Conservation (phyloP, 2,888 invertebrate genomes). For the Drosophila anceps region DNA sequence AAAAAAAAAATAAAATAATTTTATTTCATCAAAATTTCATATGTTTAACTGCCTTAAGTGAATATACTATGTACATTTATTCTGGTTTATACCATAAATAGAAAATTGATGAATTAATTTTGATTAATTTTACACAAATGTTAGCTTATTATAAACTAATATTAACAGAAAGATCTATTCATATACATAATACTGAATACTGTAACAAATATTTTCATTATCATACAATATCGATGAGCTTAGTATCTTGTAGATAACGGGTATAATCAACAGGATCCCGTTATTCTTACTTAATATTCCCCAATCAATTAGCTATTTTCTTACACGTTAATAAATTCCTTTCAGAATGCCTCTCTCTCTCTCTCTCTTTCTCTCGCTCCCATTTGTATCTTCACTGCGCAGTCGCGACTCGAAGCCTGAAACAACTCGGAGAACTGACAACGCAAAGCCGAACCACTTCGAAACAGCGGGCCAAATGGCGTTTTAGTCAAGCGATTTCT, state of each 20-base stretch:
- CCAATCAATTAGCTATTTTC: background rate
- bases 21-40: no score
- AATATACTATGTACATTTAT: no score
- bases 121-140: no score
- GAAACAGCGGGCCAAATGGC: conserved; percentile 51
- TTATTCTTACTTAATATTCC: conserved; percentile 5
- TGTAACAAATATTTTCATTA: background rate
- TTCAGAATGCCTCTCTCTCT: background rate
- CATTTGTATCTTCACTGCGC: conserved; percentile 28
- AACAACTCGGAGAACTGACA: background rate
- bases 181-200: no score
- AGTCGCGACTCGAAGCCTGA: conserved; percentile 5
- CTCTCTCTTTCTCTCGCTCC: background rate
- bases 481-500: conserved; percentile 27
- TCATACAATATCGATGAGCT: background rate
- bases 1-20: background rate
- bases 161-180: background rate
- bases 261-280: background rate
- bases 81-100: no score
- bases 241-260: background rate
- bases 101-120: no score
- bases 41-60: no score
- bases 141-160: no score
- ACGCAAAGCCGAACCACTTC: conserved; percentile 51
- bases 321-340: background rate